Conservation (phyloP, 2,888 invertebrate species). For the Leucania comma region DNA sequence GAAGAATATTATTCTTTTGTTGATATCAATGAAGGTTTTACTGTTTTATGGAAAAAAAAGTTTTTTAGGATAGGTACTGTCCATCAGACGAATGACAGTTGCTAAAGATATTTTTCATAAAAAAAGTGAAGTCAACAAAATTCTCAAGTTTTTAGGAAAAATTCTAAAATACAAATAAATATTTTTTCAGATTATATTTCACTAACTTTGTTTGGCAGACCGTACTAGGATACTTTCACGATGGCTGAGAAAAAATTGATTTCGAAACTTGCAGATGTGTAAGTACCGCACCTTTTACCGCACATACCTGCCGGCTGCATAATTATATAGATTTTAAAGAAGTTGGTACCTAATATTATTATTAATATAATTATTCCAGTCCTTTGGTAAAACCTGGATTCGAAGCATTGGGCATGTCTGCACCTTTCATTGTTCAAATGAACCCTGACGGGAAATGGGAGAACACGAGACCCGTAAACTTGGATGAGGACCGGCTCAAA, state of each 20-base stretch:
- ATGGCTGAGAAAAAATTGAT: slow-evolving; percentile 71
- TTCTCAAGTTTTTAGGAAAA: background rate
- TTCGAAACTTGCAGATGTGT: slow-evolving; percentile 76
- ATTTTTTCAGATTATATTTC: background rate
- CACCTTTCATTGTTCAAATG: slow-evolving; percentile 78
- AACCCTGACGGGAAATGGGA: slow-evolving; percentile 85
- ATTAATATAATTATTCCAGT: slow-evolving; percentile 56
- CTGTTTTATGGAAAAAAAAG: background rate
- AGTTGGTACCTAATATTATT: background rate
- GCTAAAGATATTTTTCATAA: background rate
- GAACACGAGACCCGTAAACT: slow-evolving; percentile 73
- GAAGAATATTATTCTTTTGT: no score
- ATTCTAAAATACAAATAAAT: slow-evolving; percentile 14
- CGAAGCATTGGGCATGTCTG: slow-evolving; percentile 75
- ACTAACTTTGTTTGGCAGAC: background rate
- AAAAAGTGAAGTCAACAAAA: slow-evolving; percentile 13
- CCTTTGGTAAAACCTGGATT: slow-evolving; percentile 78
- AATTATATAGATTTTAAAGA: no score
- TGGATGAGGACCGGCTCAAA: slow-evolving; percentile 79
- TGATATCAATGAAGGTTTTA: slow-evolving; percentile 4
- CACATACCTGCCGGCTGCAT: background rate
- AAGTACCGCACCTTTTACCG: slow-evolving; percentile 57
- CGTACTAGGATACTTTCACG: slow-evolving; percentile 15
- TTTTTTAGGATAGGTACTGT: background rate
- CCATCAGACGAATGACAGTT: slow-evolving; percentile 21